These are phyloP conservation scores for Diorhabda elongata DNA, from an alignment of 1,140 invertebrate genomes.

Conservation along the genomic window DNA sequence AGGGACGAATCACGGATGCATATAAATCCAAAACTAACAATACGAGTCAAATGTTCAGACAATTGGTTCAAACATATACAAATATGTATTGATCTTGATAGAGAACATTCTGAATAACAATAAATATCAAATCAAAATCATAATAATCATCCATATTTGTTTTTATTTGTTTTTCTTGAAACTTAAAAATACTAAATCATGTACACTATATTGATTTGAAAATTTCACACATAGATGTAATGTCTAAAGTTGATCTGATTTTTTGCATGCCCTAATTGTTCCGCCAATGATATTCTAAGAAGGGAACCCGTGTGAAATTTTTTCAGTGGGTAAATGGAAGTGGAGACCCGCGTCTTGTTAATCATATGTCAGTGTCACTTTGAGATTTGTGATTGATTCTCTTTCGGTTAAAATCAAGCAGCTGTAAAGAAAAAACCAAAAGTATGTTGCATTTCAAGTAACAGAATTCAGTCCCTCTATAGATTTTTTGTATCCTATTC, in stretches of 20 bases:
- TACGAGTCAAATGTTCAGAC: too few species aligned
- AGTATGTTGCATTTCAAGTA: constrained; percentile 2
- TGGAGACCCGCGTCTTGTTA: constrained; percentile 1
- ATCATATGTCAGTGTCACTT: constrained; percentile 2
- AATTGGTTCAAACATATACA: too few species aligned
- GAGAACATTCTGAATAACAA: too few species aligned
- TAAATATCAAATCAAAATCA: too few species aligned
- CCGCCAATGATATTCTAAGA: background rate
- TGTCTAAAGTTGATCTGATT: background rate
- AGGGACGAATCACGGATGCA: too few species aligned
- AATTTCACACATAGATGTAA: too few species aligned
- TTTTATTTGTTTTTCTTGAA: too few species aligned
- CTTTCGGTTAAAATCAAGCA: constrained; percentile 2
- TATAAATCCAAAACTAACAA: too few species aligned
- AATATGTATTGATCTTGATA: too few species aligned
- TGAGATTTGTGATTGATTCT: constrained; percentile 2
- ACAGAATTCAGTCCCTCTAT: background rate
- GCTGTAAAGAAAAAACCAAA: background rate
- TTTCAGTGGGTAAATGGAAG: constrained; percentile 1
- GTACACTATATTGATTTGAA: too few species aligned
- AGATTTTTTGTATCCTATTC: background rate
- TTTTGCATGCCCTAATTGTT: background rate
- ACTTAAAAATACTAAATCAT: too few species aligned
- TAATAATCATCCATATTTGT: too few species aligned
- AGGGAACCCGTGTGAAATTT: background rate